A percentile compares a stretch with the other conserved stretches of the same genome.
These are phyloP conservation scores for Timema cristinae DNA, from an alignment of 2,888 invertebrate species.

Conservation along the genomic window DNA sequence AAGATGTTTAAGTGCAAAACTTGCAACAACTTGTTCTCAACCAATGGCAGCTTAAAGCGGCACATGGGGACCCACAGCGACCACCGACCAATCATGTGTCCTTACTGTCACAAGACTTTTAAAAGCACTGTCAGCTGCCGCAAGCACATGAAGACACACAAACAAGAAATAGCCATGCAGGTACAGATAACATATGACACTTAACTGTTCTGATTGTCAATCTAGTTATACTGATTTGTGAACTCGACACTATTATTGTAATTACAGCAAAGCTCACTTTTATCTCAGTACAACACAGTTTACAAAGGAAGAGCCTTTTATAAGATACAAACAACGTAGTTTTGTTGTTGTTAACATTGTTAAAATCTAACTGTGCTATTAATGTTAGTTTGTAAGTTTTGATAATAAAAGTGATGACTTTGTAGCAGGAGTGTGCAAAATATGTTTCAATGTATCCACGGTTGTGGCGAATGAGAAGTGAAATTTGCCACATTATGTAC, in stretches of 20 bases:
- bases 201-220: background rate
- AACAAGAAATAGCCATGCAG: constrained; percentile 48
- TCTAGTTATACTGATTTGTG: background rate
- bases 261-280: background rate
- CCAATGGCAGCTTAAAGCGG: constrained; percentile 52
- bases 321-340: too few relatives aligned
- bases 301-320: too few relatives aligned
- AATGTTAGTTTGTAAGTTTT: too few relatives aligned
- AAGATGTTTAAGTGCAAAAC: constrained; percentile 50
- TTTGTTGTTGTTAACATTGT: too few relatives aligned
- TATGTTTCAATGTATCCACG: too few relatives aligned
- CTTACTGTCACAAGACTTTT: constrained; percentile 57
- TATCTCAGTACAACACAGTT: too few relatives aligned
- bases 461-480: too few relatives aligned
- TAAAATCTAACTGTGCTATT: too few relatives aligned
- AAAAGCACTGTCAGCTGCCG: constrained; percentile 57
- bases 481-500: too few relatives aligned
- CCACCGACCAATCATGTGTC: constrained; percentile 53
- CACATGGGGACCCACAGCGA: constrained; percentile 50
- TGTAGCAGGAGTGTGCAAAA: too few relatives aligned
- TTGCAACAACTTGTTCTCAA: constrained; percentile 47
- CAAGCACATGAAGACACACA: constrained; percentile 62
- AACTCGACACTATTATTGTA: background rate
- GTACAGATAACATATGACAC: background rate
- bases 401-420: too few relatives aligned